Conservation (phyloP, 2,888 invertebrate genomes). For the Nymphalis c-album region DNA sequence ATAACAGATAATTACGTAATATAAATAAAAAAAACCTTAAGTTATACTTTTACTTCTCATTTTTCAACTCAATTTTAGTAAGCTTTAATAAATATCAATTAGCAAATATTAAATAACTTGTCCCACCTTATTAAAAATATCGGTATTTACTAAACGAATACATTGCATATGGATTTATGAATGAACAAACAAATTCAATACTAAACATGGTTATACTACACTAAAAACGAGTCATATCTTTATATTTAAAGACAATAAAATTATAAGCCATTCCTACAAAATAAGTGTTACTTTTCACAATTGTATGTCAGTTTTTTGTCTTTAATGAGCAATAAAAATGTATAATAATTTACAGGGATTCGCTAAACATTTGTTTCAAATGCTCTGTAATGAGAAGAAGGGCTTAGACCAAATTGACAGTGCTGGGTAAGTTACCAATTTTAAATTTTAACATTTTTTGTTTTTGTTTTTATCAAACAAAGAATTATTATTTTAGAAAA, state of each 20-base stretch:
- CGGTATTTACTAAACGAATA: not conserved
- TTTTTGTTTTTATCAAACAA: not conserved
- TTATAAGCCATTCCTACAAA: conserved; percentile 1
- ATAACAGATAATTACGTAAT: no score
- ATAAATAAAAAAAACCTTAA: no score
- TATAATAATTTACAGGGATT: conserved; percentile 56
- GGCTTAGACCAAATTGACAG: conserved; percentile 53
- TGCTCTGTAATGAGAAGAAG: conserved; percentile 64
- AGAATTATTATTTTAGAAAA: no score
- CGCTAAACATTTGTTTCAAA: conserved; percentile 66
- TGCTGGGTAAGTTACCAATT: conserved; percentile 42
- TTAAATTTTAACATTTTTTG: not conserved
- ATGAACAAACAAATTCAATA: not conserved
- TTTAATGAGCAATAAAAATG: conserved; percentile 9
- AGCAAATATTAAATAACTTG: not conserved
- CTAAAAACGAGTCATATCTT: not conserved
- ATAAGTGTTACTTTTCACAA: conserved; percentile 21
- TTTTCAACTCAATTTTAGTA: no score
- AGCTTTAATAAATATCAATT: not conserved
- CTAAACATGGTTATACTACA: not conserved
- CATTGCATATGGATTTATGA: not conserved
- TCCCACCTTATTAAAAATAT: not conserved
- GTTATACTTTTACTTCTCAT: no score
- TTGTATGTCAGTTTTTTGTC: not conserved
- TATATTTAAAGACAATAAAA: conserved; percentile 14